Percentiles rank a stretch among this genome's conserved stretches.
Conservation (phyloP, 1,140 invertebrate species). For the Saccostrea cuccullata region DNA sequence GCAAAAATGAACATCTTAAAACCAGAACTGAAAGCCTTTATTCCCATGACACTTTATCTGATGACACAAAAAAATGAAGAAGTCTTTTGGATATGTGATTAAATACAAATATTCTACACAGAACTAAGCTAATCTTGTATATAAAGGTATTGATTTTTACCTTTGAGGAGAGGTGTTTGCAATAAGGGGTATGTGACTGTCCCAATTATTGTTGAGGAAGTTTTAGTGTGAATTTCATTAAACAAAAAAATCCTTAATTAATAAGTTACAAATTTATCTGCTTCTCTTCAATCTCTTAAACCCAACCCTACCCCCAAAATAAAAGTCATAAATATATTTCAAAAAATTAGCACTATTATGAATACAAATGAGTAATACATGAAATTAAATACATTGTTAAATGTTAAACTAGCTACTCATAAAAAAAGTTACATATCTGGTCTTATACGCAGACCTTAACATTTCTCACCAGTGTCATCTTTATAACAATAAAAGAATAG, state of each 20-base stretch:
- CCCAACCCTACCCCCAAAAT: neutral
- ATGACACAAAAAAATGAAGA: neutral
- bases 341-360: neutral
- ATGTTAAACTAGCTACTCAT: slow-evolving; percentile 8
- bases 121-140: too few relatives aligned
- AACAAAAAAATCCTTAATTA: neutral
- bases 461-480: neutral
- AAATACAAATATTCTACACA: too few relatives aligned
- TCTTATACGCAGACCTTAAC: neutral
- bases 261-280: neutral
- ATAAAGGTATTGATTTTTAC: too few relatives aligned
- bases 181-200: too few relatives aligned
- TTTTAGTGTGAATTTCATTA: neutral
- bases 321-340: neutral
- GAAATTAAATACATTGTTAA: slow-evolving; percentile 12
- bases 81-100: too few relatives aligned
- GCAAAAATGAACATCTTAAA: neutral
- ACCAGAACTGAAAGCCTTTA: neutral
- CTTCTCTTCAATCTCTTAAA: neutral
- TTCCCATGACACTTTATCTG: neutral
- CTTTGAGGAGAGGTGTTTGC: too few relatives aligned
- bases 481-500: neutral
- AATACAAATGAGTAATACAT: neutral
- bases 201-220: neutral
- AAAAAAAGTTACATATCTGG: slow-evolving; percentile 5